A percentile compares a stretch with the other conserved stretches of the same genome.
Evolutionary conservation across 2,113 vertebrate species (phyloP).

Genomic region (Picathartes gymnocephalus): DNA sequence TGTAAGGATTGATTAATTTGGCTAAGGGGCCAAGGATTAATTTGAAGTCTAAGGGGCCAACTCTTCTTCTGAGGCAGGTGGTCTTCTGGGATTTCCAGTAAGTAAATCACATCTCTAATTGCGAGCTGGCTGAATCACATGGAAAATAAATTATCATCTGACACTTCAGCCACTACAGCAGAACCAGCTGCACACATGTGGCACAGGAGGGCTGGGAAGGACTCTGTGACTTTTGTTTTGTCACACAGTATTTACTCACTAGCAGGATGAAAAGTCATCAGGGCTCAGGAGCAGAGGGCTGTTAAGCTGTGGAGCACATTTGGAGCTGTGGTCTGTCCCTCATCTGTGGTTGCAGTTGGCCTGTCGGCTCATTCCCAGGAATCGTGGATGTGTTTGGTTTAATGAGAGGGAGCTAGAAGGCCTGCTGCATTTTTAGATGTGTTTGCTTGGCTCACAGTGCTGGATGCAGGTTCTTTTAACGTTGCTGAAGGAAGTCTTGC

Average conservation of each 20-base stretch:
- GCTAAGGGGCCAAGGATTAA: too few relatives aligned
- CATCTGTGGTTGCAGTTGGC: accelerated
- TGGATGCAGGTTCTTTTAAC: neutral
- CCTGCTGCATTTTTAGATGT: neutral
- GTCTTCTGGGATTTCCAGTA: neutral
- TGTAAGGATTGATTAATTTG: constrained; percentile 37
- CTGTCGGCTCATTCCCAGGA: accelerated
- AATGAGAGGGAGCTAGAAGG: neutral
- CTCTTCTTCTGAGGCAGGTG: neutral
- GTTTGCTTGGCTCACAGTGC: neutral
- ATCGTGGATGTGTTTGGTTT: neutral
- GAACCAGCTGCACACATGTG: neutral
- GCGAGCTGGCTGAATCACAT: neutral
- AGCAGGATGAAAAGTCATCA: neutral
- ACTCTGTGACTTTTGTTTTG: neutral
- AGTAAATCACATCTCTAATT: constrained; percentile 1
- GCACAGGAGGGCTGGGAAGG: neutral
- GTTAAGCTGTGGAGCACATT: neutral
- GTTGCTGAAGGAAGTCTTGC: neutral
- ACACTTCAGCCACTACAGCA: neutral
- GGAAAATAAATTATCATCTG: neutral
- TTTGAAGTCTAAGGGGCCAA: neutral
- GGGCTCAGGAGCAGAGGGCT: neutral
- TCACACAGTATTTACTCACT: neutral
- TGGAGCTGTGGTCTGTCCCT: neutral